phyloP scores from a whole-genome alignment of 2,797 vertebrate species.

The Tangara arthus region DNA sequence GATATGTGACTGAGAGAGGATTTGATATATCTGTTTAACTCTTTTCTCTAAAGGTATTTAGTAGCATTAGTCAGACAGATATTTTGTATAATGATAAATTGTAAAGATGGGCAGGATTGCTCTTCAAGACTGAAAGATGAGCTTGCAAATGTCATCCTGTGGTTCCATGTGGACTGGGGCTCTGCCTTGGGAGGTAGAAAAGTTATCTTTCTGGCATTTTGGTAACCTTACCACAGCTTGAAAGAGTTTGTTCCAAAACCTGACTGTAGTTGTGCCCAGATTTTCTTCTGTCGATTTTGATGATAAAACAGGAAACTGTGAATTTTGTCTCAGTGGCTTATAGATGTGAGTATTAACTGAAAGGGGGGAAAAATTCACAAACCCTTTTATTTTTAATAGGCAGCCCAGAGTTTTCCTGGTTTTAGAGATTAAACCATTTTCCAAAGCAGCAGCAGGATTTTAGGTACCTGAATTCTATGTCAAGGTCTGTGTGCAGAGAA shows the following conservation, averaged over 20 bases:
- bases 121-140: background rate
- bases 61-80: background rate
- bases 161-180: rapidly evolving
- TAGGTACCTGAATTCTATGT: background rate
- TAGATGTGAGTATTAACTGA: background rate
- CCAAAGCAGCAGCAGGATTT: background rate
- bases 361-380: rapidly evolving
- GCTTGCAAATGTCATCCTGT: background rate
- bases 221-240: background rate
- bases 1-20: background rate
- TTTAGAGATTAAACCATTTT: background rate
- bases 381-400: background rate
- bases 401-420: background rate
- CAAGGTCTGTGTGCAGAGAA: background rate
- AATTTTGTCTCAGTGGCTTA: background rate
- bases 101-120: background rate
- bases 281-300: background rate
- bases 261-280: background rate
- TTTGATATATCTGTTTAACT: background rate
- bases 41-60: background rate
- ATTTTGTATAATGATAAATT: background rate
- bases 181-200: background rate
- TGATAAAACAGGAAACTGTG: background rate
- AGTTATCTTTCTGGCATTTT: background rate
- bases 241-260: background rate